Evolutionary conservation across 2,888 invertebrate genomes (phyloP), one percentile per base, ranked within the genome.

Genomic region (Diaperis boleti): DNA sequence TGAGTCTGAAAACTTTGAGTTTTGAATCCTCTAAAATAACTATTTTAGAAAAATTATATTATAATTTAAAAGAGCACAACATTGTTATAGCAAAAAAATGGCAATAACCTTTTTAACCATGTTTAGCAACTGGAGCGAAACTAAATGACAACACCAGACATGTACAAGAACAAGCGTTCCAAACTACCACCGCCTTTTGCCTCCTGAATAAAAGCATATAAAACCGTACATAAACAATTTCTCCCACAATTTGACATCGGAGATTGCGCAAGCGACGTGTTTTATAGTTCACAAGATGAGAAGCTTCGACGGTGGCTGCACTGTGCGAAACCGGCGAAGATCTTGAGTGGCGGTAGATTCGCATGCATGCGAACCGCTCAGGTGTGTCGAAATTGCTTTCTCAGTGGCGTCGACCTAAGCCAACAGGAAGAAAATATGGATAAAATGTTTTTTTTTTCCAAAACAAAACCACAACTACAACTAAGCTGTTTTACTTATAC

Each of bases 331-430:
- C 13, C 6, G 3, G 6, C 57, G 17, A 29, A 56, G 35, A 45
- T 37, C 42, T 41, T 22, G 17, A n/a, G 22, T n/a, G 37, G 20
- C 29, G 18, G 33, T 41, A 54, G 54, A 54, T 54, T 41, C 41
- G 54, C 45, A 45, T 45, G 57, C 45, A 57, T 57, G 57, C 35
- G 45, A 57, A 44, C 20, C 54, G 41, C 42, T 54, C 54, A 42
- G 54, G 41, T 54, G 54, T 54, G 31, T 54, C 54, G 57, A 57
- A 57, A 57, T 57, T 45, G 57, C 45, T 47, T 56, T 45, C 45
- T 47, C 54, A 54, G 54, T 54, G 54, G 54, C 54, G 54, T 54
- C 54, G 54, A 54, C 54, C 54, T 41, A 26, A 41, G 26, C n/a
- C n/a, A n/a, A n/a, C 54, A 54, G 54, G 54, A 54, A 54, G 54